Conservation (phyloP, 2,113 vertebrate genomes). For the Proteles cristata region DNA sequence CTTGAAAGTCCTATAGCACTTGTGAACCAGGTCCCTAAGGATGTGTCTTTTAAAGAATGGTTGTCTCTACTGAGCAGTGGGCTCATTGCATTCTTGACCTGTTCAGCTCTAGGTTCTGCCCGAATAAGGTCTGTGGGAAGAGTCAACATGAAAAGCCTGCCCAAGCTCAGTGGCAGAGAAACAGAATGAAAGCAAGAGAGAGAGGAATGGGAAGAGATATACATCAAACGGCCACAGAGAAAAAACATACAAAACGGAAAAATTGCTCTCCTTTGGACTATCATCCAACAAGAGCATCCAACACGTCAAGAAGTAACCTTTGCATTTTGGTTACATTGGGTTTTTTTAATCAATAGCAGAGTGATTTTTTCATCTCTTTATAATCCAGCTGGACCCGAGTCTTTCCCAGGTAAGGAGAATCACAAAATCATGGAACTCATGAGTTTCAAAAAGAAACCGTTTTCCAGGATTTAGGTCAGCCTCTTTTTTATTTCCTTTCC, state of each 20-base stretch:
- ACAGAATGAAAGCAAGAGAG: neutral
- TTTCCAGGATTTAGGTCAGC: neutral
- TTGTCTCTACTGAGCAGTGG: neutral
- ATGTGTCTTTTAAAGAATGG: neutral
- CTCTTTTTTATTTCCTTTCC: neutral
- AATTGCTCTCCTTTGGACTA: neutral
- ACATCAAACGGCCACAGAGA: neutral
- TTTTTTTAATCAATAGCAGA: neutral
- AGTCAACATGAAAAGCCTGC: neutral
- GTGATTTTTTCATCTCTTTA: neutral
- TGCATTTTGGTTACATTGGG: neutral
- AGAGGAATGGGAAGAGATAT: neutral
- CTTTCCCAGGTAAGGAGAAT: neutral
- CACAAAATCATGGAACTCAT: neutral
- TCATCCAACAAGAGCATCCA: neutral
- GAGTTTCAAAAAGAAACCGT: neutral
- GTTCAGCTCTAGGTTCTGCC: neutral
- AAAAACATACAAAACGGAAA: neutral
- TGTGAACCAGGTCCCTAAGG: slow-evolving; percentile 42
- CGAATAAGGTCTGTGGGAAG: neutral
- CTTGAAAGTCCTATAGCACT: neutral
- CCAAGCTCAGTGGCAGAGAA: neutral
- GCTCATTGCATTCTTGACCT: neutral
- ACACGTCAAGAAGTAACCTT: neutral
- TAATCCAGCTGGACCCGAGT: neutral